Conservation (phyloP, 2,797 vertebrate genomes). For the Takifugu rubripes region DNA sequence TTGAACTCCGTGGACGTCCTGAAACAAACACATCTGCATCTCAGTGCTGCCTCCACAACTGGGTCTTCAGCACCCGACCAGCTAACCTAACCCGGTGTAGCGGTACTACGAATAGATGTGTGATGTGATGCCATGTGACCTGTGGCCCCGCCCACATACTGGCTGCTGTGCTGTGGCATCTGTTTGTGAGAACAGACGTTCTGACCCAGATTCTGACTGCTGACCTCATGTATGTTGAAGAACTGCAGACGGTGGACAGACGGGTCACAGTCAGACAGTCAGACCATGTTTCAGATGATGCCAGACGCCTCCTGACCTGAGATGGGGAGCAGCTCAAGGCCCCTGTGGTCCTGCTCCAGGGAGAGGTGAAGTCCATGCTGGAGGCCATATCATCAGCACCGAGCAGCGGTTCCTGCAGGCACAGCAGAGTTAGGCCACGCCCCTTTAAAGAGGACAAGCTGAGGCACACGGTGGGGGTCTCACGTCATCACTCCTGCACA, state of each 20-base stretch:
- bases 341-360: conserved; percentile 68
- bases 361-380: conserved; percentile 1
- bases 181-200: conserved; percentile 79
- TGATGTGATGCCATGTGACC: neutral
- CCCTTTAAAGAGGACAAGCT: neutral
- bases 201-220: conserved; percentile 78
- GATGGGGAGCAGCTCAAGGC: conserved; percentile 83
- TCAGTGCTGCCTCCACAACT: neutral
- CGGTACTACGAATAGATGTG: neutral
- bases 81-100: too few species aligned
- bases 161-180: neutral
- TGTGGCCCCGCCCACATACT: neutral
- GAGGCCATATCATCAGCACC: neutral
- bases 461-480: conserved; percentile 4
- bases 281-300: neutral
- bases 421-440: neutral
- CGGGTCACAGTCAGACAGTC: too few species aligned
- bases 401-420: conserved; percentile 19
- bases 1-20: conserved; percentile 20
- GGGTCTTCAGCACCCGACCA: too few species aligned
- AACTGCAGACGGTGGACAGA: conserved; percentile 74
- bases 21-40: conserved; percentile 7
- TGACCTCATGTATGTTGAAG: conserved; percentile 76
- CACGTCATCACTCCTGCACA: conserved; percentile 29
- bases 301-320: conserved; percentile 67